phyloP scores from a whole-genome alignment of 2,113 vertebrate genomes.

The Trematocara zebra region DNA sequence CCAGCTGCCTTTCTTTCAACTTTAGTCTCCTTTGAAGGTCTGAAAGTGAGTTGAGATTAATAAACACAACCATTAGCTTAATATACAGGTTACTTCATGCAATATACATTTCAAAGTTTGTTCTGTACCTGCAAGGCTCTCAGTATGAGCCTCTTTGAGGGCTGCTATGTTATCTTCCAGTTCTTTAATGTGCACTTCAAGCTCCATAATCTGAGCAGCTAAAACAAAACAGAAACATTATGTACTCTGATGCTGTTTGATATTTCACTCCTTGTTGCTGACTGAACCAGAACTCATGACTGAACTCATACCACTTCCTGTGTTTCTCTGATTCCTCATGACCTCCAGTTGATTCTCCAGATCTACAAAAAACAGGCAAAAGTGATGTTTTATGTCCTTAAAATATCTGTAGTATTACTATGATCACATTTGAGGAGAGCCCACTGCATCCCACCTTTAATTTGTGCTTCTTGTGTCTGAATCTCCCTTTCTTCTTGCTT shows the following conservation, averaged over 20 bases:
- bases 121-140: constrained; percentile 1
- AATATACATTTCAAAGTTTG: background rate
- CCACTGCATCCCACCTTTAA: constrained; percentile 2
- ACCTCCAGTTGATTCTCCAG: constrained; percentile 10
- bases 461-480: background rate
- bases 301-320: too few species aligned
- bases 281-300: background rate
- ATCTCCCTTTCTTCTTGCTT: background rate
- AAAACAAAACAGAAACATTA: background rate
- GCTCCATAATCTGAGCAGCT: constrained; percentile 30
- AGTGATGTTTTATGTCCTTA: background rate
- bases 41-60: background rate
- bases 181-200: background rate
- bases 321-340: background rate
- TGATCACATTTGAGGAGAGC: background rate
- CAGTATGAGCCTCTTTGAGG: background rate
- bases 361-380: background rate
- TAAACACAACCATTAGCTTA: background rate
- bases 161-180: background rate
- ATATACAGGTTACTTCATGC: fast-evolving
- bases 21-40: constrained; percentile 1
- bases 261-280: background rate
- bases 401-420: background rate
- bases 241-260: background rate
- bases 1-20: background rate